Evolutionary conservation across 2,888 invertebrate species (phyloP).

Genomic region (Campoletis raptor): DNA sequence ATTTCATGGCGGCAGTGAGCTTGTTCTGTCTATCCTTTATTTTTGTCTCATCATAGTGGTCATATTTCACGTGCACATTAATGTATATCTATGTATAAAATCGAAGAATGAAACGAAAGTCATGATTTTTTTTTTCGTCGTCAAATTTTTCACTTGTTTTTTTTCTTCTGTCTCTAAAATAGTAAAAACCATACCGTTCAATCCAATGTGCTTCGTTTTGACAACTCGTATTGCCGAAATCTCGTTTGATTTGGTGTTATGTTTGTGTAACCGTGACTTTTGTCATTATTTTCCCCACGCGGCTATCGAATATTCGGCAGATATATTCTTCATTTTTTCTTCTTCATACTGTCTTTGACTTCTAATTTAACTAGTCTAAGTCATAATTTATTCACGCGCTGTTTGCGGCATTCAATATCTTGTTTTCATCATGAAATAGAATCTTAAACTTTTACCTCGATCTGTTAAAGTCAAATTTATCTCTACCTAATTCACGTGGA

Average conservation of each 20-base stretch:
- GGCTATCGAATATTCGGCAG: background rate
- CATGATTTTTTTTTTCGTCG: background rate
- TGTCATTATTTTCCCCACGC: slow-evolving; percentile 7
- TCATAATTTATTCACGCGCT: slow-evolving; percentile 53
- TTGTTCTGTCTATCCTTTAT: slow-evolving; percentile 54
- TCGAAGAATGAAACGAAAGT: slow-evolving; percentile 44
- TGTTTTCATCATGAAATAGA: slow-evolving; percentile 41
- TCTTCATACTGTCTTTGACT: background rate
- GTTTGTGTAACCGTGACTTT: background rate
- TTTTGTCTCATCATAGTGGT: slow-evolving; percentile 45
- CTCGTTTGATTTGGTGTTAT: background rate
- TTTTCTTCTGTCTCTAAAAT: background rate
- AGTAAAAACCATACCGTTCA: slow-evolving; percentile 45
- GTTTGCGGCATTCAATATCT: slow-evolving; percentile 27
- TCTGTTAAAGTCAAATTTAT: slow-evolving; percentile 58
- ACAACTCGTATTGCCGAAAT: slow-evolving; percentile 12
- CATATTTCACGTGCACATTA: slow-evolving; percentile 23
- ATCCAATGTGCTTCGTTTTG: slow-evolving; percentile 30
- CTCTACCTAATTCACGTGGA: slow-evolving; percentile 49
- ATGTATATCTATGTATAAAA: slow-evolving; percentile 52
- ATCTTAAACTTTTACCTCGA: slow-evolving; percentile 59
- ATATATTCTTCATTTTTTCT: slow-evolving; percentile 10
- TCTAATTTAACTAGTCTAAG: slow-evolving; percentile 63
- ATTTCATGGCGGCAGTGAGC: slow-evolving; percentile 71
- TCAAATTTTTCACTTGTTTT: background rate